Evolutionary conservation across 2,888 invertebrate species (phyloP).

Genomic region (Drosophila koepferae): DNA sequence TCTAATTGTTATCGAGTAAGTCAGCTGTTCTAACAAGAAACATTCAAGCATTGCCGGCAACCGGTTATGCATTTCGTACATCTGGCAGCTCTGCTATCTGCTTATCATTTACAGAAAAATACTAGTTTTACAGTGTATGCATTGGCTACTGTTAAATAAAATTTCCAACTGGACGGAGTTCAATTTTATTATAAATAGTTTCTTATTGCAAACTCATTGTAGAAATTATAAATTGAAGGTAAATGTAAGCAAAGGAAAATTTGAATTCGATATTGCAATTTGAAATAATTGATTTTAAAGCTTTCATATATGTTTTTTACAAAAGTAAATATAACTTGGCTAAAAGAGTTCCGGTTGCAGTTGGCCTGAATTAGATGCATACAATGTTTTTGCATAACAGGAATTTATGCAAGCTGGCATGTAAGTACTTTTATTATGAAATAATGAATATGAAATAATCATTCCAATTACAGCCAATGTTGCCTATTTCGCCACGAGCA

Average conservation of each 20-base stretch:
- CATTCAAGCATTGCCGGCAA: not conserved
- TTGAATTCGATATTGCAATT: not conserved
- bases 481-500: conserved; percentile 40
- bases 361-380: conserved; percentile 3
- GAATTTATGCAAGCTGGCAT: conserved; percentile 52
- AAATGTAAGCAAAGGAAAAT: not conserved
- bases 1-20: not conserved
- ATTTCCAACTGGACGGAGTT: conserved; percentile 5
- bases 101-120: conserved; percentile 6
- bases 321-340: not conserved
- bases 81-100: conserved; percentile 17
- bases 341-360: conserved; percentile 13
- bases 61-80: not conserved
- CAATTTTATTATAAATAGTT: not conserved
- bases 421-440: conserved; percentile 29
- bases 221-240: not conserved
- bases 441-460: no score
- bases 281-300: not conserved
- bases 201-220: conserved; percentile 7
- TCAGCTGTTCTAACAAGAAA: not conserved
- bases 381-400: conserved; percentile 70
- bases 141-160: conserved; percentile 13
- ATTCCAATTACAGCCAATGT: conserved; percentile 35
- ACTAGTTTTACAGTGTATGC: conserved; percentile 13
- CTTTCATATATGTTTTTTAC: not conserved